Evolutionary conservation across 92 coral and sea anemone species (phyloP).

Genomic region (Galaxea fascicularis): DNA sequence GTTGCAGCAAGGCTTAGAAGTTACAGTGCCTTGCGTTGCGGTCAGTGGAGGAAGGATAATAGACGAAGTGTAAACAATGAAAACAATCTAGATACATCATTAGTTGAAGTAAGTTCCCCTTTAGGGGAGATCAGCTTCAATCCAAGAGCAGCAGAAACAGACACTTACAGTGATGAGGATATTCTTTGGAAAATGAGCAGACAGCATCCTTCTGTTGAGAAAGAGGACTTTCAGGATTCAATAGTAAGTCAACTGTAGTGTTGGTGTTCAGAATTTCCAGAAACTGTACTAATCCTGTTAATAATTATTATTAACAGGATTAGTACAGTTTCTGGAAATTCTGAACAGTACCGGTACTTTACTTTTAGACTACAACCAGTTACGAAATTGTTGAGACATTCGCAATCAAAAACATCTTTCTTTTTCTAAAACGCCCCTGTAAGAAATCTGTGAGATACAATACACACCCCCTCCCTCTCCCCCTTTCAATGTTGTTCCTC

Average conservation of each 20-base stretch:
- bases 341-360: too few relatives aligned
- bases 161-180: constrained; percentile 39
- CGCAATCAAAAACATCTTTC: too few relatives aligned
- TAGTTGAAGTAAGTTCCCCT: not conserved
- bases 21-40: constrained; percentile 74
- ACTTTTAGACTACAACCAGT: too few relatives aligned
- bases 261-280: not conserved
- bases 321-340: too few relatives aligned
- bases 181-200: constrained; percentile 51
- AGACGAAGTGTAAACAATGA: not conserved
- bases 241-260: not conserved
- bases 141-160: not conserved
- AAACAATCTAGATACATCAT: not conserved
- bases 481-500: too few relatives aligned
- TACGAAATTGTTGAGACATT: too few relatives aligned
- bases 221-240: constrained; percentile 5
- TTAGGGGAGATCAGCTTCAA: constrained; percentile 9
- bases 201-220: constrained; percentile 7
- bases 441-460: too few relatives aligned
- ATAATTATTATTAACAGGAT: too few relatives aligned
- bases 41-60: constrained; percentile 58
- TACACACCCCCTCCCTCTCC: too few relatives aligned
- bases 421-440: too few relatives aligned
- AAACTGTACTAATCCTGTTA: too few relatives aligned
- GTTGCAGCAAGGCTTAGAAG: constrained; percentile 78